Conservation (phyloP, 2,888 invertebrate genomes). For the Clanis bilineata region DNA sequence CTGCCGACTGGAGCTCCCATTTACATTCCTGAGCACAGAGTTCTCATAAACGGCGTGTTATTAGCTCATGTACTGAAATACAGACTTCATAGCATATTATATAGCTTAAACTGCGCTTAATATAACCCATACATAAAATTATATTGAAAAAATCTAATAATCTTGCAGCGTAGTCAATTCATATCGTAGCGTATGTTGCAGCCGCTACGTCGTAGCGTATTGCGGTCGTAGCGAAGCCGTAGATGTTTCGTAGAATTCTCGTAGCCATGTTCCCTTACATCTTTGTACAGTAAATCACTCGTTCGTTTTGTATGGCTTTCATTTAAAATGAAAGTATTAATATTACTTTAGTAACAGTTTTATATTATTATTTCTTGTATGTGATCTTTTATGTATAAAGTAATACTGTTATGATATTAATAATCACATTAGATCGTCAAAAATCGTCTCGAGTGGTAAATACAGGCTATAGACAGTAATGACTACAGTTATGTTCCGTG, state of each 20-base stretch:
- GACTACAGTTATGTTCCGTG: no score
- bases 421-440: no score
- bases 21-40: background rate
- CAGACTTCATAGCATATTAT: background rate
- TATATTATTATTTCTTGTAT: background rate
- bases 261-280: slow-evolving; percentile 11
- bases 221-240: slow-evolving; percentile 11
- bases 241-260: slow-evolving; percentile 10
- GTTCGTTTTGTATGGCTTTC: background rate
- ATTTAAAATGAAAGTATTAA: background rate
- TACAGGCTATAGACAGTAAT: no score
- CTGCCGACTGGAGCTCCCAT: background rate
- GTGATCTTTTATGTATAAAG: no score
- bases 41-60: background rate
- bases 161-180: slow-evolving; percentile 18
- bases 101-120: background rate
- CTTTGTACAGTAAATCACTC: slow-evolving; percentile 1
- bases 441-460: no score
- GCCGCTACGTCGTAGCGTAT: slow-evolving; percentile 7
- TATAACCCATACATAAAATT: slow-evolving; percentile 13
- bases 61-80: background rate
- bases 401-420: no score
- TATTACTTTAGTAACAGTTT: background rate
- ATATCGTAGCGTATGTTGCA: slow-evolving; percentile 3
- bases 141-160: slow-evolving; percentile 7